phyloP scores from a whole-genome alignment of 1,140 invertebrate species.

The Oppia nitens region DNA sequence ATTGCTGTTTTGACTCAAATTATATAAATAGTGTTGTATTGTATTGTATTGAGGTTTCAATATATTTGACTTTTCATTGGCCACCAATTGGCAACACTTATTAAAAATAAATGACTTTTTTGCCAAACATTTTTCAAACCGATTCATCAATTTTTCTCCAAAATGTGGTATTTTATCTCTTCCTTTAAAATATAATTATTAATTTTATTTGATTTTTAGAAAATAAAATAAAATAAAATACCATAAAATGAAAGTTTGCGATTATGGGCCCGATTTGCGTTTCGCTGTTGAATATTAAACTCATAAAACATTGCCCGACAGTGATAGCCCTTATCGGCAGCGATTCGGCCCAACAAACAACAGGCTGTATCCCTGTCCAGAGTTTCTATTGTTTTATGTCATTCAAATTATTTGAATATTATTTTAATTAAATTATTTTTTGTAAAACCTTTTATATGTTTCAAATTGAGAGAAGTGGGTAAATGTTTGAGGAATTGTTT shows the following conservation, averaged over 20 bases:
- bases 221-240: no score
- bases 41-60: slow-evolving; percentile 11
- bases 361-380: slow-evolving; percentile 13
- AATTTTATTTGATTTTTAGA: no score
- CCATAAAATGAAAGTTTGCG: slow-evolving; percentile 21
- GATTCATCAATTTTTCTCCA: slow-evolving; percentile 21
- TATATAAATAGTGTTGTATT: slow-evolving; percentile 8
- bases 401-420: background rate
- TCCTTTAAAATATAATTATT: background rate
- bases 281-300: slow-evolving; percentile 19
- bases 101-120: slow-evolving; percentile 20
- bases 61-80: slow-evolving; percentile 7
- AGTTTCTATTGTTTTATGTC: background rate
- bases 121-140: slow-evolving; percentile 23
- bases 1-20: slow-evolving; percentile 11
- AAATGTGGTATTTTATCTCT: slow-evolving; percentile 9
- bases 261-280: slow-evolving; percentile 25
- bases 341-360: slow-evolving; percentile 24
- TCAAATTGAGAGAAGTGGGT: background rate
- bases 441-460: background rate
- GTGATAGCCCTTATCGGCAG: slow-evolving; percentile 26
- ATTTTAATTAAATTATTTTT: background rate
- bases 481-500: background rate
- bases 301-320: slow-evolving; percentile 24
- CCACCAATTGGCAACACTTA: slow-evolving; percentile 24